Conservation (phyloP, 2,113 vertebrate species). For the Acinonyx jubatus region DNA sequence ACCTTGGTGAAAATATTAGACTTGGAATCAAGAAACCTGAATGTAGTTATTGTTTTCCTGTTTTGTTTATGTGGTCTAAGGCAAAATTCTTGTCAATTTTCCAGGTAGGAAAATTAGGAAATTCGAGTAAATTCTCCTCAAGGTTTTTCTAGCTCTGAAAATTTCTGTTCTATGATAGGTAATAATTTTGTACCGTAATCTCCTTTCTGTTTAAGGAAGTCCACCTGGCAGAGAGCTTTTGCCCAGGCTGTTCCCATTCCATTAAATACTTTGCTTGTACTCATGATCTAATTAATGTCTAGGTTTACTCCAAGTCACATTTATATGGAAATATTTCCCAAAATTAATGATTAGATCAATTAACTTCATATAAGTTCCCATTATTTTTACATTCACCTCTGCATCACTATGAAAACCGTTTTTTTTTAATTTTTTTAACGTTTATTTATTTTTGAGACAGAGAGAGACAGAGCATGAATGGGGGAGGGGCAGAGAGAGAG, state of each 20-base stretch:
- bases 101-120: neutral
- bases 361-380: neutral
- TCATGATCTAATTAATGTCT: neutral
- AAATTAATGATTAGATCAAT: no score
- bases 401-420: neutral
- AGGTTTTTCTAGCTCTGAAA: neutral
- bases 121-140: neutral
- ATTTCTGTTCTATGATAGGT: neutral
- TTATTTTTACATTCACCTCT: neutral
- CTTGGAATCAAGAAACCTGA: neutral
- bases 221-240: neutral
- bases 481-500: no score
- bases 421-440: no score
- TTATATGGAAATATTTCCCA: rapidly evolving
- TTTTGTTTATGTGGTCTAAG: neutral
- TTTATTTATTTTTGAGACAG: no score
- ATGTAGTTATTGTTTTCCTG: neutral
- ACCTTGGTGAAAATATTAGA: neutral
- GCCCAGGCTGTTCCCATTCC: rapidly evolving
- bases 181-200: neutral
- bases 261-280: neutral
- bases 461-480: no score
- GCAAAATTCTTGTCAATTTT: neutral
- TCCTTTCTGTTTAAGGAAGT: neutral
- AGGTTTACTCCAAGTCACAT: neutral